A percentile compares a stretch with the other conserved stretches of the same genome.
These are phyloP conservation scores for Linyphia triangularis DNA, from an alignment of 2,888 invertebrate species.

Conservation along the genomic window DNA sequence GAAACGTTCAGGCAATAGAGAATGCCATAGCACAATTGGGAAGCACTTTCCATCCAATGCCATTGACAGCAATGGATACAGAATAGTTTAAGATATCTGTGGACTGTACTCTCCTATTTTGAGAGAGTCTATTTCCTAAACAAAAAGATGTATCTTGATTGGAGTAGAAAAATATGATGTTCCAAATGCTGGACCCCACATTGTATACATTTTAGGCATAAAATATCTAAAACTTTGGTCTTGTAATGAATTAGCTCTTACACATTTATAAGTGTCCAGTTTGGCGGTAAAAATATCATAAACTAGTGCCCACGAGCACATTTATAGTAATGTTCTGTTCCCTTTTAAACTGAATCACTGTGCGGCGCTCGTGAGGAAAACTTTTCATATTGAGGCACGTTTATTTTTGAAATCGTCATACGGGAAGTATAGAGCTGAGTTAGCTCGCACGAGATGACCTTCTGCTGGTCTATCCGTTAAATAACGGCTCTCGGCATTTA, in stretches of 20 bases:
- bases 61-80: conserved; percentile 28
- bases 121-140: conserved; percentile 39
- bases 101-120: conserved; percentile 22
- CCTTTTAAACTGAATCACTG: conserved; percentile 15
- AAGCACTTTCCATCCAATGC: conserved; percentile 62
- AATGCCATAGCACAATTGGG: conserved; percentile 64
- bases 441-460: conserved; percentile 47
- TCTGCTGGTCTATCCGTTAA: conserved; percentile 53
- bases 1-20: conserved; percentile 55
- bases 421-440: conserved; percentile 69
- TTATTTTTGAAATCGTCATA: conserved; percentile 73
- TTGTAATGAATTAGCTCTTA: conserved; percentile 61
- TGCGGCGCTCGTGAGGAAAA: conserved; percentile 39
- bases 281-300: conserved; percentile 60
- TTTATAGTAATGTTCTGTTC: conserved; percentile 23
- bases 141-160: conserved; percentile 26
- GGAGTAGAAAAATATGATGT: conserved; percentile 69
- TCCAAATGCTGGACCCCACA: conserved; percentile 70
- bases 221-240: conserved; percentile 74
- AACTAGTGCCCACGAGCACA: conserved; percentile 42
- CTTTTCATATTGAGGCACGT: conserved; percentile 75
- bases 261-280: conserved; percentile 45
- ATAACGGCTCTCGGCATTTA: conserved; percentile 31
- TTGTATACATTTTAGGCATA: conserved; percentile 64
- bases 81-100: conserved; percentile 32